Percentiles rank a stretch among this genome's conserved stretches.
Conservation (phyloP, 2,888 invertebrate genomes). For the Onchidella celtica region DNA sequence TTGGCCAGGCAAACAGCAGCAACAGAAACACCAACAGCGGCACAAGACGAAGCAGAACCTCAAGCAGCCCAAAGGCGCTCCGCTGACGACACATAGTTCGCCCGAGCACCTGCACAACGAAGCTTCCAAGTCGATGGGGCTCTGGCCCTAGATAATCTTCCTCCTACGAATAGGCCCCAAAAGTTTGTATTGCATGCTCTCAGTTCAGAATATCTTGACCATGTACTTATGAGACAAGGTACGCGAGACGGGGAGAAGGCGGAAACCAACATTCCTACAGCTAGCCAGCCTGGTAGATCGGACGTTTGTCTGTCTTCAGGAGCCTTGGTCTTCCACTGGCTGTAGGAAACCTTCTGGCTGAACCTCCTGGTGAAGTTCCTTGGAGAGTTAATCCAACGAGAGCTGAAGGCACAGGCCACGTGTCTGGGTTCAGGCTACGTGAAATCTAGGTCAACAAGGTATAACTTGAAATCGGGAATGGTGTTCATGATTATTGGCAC, state of each 20-base stretch:
- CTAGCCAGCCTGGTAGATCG: conserved; percentile 17
- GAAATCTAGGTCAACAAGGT: conserved; percentile 21
- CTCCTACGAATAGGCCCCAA: conserved; percentile 5
- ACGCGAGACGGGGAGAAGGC: neutral
- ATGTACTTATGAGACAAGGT: neutral
- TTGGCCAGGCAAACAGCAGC: conserved; percentile 25
- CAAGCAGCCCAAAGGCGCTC: conserved; percentile 22
- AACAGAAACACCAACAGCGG: conserved; percentile 33
- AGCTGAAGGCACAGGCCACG: too few species aligned
- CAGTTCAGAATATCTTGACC: neutral
- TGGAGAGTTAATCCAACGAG: too few species aligned
- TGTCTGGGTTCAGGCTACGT: neutral
- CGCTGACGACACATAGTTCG: conserved; percentile 45
- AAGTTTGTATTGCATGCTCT: conserved; percentile 30
- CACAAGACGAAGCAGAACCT: conserved; percentile 4
- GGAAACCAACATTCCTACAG: conserved; percentile 39
- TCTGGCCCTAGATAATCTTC: conserved; percentile 8
- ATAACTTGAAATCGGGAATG: neutral
- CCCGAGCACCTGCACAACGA: conserved; percentile 24
- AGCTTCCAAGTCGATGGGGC: neutral
- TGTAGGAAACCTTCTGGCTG: too few species aligned
- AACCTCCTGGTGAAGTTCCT: too few species aligned
- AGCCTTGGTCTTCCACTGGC: too few species aligned
- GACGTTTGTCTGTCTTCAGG: too few species aligned
- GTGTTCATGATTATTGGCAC: neutral